phyloP scores from a whole-genome alignment of 2,888 invertebrate species.

The Sylvicola cinctus region DNA sequence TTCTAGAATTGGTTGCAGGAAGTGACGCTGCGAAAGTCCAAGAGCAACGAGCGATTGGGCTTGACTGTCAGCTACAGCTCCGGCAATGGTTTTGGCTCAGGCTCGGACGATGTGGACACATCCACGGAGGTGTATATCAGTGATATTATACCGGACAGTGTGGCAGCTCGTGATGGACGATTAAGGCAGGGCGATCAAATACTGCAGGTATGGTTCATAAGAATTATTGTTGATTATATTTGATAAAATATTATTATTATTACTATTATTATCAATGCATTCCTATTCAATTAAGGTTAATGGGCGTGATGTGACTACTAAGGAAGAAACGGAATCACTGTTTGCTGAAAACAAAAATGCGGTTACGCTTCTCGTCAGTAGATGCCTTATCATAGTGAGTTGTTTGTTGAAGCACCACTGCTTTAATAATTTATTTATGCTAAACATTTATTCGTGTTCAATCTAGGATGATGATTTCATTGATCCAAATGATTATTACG shows the following conservation, averaged over 20 bases:
- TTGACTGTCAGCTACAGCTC: slow-evolving; percentile 46
- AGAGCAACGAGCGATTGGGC: slow-evolving; percentile 38
- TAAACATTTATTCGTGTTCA: slow-evolving; percentile 8
- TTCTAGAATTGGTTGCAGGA: slow-evolving; percentile 1
- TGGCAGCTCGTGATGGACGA: slow-evolving; percentile 36
- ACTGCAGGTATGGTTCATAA: slow-evolving; percentile 25
- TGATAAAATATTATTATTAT: background rate
- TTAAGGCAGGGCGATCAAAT: slow-evolving; percentile 40
- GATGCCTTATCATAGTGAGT: slow-evolving; percentile 33
- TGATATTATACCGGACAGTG: slow-evolving; percentile 36
- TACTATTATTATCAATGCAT: no score
- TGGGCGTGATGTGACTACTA: slow-evolving; percentile 35
- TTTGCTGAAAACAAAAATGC: slow-evolving; percentile 35
- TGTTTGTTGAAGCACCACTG: no score
- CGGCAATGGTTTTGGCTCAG: slow-evolving; percentile 28
- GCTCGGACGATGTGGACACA: slow-evolving; percentile 29
- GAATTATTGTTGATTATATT: background rate
- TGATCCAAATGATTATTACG: slow-evolving; percentile 17
- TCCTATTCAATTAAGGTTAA: slow-evolving; percentile 33
- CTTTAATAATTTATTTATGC: background rate
- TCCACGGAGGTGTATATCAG: slow-evolving; percentile 41
- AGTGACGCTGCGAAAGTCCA: slow-evolving; percentile 29
- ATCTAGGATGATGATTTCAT: slow-evolving; percentile 20
- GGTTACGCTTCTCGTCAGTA: slow-evolving; percentile 36
- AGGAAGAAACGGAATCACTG: slow-evolving; percentile 36